These are phyloP conservation scores for Palythoa caribaeorum DNA, from an alignment of 92 coral and sea anemone species.

Conservation along the genomic window DNA sequence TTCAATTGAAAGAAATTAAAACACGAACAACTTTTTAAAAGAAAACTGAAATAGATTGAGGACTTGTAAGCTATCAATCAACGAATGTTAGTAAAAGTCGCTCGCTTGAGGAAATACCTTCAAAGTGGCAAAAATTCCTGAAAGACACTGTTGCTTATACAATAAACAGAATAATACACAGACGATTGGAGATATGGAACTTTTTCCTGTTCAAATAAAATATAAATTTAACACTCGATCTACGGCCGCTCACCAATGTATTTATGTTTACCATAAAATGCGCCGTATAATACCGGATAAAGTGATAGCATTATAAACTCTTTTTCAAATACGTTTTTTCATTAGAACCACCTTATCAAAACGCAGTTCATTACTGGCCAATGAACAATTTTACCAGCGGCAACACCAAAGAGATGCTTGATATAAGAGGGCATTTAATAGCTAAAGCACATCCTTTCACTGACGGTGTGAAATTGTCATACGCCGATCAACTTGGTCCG, in stretches of 20 bases:
- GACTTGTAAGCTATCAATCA: not conserved
- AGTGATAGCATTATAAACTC: not conserved
- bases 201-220: no score
- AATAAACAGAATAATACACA: no score
- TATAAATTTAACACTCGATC: no score
- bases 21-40: no score
- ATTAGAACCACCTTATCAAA: slow-evolving; percentile 60
- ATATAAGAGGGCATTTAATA: slow-evolving; percentile 71
- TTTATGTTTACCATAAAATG: no score
- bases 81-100: no score
- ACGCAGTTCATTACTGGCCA: slow-evolving; percentile 85
- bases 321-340: not conserved
- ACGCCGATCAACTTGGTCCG: slow-evolving; percentile 82
- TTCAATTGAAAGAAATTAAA: no score
- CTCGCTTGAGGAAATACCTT: not conserved
- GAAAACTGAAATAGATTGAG: no score
- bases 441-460: slow-evolving; percentile 43
- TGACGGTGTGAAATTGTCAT: slow-evolving; percentile 68
- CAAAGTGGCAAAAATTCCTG: not conserved
- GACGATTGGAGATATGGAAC: no score
- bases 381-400: slow-evolving; percentile 56
- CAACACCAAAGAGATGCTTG: slow-evolving; percentile 48
- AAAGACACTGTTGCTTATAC: no score
- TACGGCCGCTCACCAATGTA: no score
- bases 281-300: no score